Evolutionary conservation across 2,113 vertebrate species (phyloP), one percentile per base, ranked within the genome.

Genomic region (Oreamnos americanus): DNA sequence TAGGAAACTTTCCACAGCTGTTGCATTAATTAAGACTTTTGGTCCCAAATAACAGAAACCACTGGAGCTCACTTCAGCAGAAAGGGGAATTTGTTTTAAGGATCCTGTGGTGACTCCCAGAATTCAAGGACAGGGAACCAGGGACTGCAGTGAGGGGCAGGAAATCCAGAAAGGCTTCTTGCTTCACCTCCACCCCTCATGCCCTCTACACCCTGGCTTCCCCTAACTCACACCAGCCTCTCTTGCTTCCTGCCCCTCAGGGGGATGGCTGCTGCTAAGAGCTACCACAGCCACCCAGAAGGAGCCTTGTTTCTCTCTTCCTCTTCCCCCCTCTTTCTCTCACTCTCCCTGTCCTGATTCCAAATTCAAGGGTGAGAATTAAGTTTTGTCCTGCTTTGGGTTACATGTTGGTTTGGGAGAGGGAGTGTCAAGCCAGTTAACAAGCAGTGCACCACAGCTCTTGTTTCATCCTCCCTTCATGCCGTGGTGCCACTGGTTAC

Each of bases 1-100:
- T 96, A 96, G 97, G 97, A 96, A 96, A 96, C 83, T 96, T 94
- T 85, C 91, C 93, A 89, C 93, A 96, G 96, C 95, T 93, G 86
- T 79, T 93, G 83, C 58, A 82, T 96, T 97, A 95, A 95, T 97
- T 94, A 96, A 96, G 95, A 96, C 83, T 58, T 88, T 94, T 84
- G 87, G 92, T 95, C 76, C 84, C 90, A 55, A 92, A 82, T 64
- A 64, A 92, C 87, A 97, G 96, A 98, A 97, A 92, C 74, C 83
- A 51, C 87, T 58, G 19, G 51, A 87, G 83, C 33, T 96, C 33
- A 8, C 64, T 82, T 79, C 74, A 93, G 94, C 90, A 93, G 87
- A 87, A 97, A 96, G 45, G 79, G 28, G 47, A 97, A 91, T 97
- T 53, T 92, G 76, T 96, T 86, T 76, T 74, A 74, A 97, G 83